Base-by-base conservation (phyloP, 2,113 vertebrate genomes). In the Mastomys natalensis region DNA sequence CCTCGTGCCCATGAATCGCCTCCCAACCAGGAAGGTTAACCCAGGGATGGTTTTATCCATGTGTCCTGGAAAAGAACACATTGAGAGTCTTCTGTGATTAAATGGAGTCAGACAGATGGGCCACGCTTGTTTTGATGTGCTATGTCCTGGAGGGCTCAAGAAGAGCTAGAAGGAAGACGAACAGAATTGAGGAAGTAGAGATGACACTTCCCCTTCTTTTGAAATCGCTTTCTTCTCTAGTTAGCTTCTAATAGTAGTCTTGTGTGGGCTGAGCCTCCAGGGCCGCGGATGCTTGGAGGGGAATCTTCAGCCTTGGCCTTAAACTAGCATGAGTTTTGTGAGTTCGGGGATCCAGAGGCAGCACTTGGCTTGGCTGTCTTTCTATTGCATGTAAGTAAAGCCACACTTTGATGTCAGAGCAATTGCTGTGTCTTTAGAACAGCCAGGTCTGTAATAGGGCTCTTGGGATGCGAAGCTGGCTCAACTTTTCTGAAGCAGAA, bases 181-280 rank as follows among this genome's bases (percentile, higher is more conserved):
- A 78, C 72, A 60, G 93, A 96, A 97, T 94, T 95, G 93, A 58
- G 97, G 95, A 98, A 98, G 93, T 98, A 82, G 64, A 94, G 95
- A 2, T 2, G 82, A 77, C 58, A 92, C 45, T 97, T 97, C 82
- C 98, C 97, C 78, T 85, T 97, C 87, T 98, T 94, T 94, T 3
- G 8, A 92, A 97, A 88, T 70, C 90, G 7, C 58, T 5, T 53
- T 94, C 7, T 45, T 89, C 86, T 87, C 89, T 90, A 70, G 80
- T 81, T 40, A 31, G 86, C 40, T 85, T 95, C 82, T 73, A 8
- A 90, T 89, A 68, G 85, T 31, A 31, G 64, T 31, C 29, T 53
- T 60, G 73, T 11, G 77, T 22, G 13, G 45, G 17, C 73, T 0
- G 70, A 86, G 45, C 34, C 21, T 58, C 9, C 66, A 7, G 37